Evolutionary conservation across 2,888 invertebrate species (phyloP).

Genomic region (Clostera curtula): DNA sequence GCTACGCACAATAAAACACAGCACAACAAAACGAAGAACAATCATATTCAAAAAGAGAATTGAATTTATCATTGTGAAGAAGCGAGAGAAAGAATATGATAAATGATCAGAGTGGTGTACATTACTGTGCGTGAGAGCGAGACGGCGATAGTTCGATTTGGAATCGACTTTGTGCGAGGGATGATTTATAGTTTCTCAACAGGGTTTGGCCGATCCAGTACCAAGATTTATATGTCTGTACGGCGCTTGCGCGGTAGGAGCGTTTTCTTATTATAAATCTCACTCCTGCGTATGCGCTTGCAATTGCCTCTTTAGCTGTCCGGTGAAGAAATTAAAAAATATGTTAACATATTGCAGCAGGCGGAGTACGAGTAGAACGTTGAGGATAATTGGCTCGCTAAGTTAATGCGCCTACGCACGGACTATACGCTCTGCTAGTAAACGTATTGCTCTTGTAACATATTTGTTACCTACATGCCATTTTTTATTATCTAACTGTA

Average conservation of each 20-base stretch:
- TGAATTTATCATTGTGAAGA: slow-evolving; percentile 72
- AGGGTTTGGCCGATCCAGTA: slow-evolving; percentile 73
- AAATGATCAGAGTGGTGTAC: slow-evolving; percentile 56
- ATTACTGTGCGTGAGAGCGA: slow-evolving; percentile 46
- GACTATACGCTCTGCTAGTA: slow-evolving; percentile 12
- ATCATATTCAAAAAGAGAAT: slow-evolving; percentile 73
- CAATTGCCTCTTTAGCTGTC: slow-evolving; percentile 62
- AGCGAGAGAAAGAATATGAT: slow-evolving; percentile 70
- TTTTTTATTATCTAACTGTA: no score
- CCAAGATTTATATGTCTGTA: slow-evolving; percentile 72
- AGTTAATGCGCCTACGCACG: slow-evolving; percentile 45
- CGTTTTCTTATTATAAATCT: slow-evolving; percentile 73
- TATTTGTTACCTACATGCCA: slow-evolving; percentile 6
- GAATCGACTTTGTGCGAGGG: slow-evolving; percentile 59
- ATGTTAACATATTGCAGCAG: slow-evolving; percentile 60
- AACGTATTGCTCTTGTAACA: slow-evolving; percentile 8
- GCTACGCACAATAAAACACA: slow-evolving; percentile 68
- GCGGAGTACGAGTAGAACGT: slow-evolving; percentile 33
- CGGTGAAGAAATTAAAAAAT: slow-evolving; percentile 63
- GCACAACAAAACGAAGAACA: slow-evolving; percentile 70
- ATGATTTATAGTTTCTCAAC: slow-evolving; percentile 74
- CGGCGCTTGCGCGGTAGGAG: slow-evolving; percentile 72
- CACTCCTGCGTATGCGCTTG: slow-evolving; percentile 66
- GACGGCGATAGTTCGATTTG: slow-evolving; percentile 45
- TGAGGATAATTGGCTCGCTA: slow-evolving; percentile 51